These are phyloP conservation scores for Aradus depressus DNA, from an alignment of 2,888 invertebrate genomes.

Conservation along the genomic window DNA sequence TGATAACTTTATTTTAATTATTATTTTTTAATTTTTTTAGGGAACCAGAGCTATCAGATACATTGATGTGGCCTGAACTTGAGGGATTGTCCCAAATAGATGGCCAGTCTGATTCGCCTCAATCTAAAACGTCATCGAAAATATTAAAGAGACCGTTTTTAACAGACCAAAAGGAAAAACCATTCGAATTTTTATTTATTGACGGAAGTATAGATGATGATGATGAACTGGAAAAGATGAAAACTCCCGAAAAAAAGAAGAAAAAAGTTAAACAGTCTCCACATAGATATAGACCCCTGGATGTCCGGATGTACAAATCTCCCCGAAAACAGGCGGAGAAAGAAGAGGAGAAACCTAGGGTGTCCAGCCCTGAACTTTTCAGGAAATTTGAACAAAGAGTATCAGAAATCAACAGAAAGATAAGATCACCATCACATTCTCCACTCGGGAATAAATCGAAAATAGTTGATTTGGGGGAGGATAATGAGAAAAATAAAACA, in stretches of 20 bases:
- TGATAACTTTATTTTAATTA: too few species aligned
- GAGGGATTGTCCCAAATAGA: neutral
- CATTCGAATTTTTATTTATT: neutral
- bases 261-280: too few species aligned
- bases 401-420: slow-evolving; percentile 2
- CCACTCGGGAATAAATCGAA: too few species aligned
- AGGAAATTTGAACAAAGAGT: slow-evolving; percentile 17
- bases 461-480: too few species aligned
- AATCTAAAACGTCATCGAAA: neutral
- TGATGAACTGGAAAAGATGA: too few species aligned
- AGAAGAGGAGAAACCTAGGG: neutral
- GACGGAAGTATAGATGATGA: slow-evolving; percentile 16
- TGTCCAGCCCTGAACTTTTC: slow-evolving; percentile 9
- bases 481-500: too few species aligned
- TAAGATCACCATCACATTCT: too few species aligned
- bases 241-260: too few species aligned
- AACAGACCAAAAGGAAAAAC: neutral
- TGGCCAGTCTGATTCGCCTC: neutral
- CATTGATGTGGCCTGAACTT: neutral
- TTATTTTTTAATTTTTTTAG: too few species aligned
- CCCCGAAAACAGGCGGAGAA: slow-evolving; percentile 15
- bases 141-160: neutral
- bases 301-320: slow-evolving; percentile 29
- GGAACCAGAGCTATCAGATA: neutral
- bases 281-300: slow-evolving; percentile 27